Evolutionary conservation across 2,797 vertebrate species (phyloP).

Genomic region (Rhinatrema bivittatum): DNA sequence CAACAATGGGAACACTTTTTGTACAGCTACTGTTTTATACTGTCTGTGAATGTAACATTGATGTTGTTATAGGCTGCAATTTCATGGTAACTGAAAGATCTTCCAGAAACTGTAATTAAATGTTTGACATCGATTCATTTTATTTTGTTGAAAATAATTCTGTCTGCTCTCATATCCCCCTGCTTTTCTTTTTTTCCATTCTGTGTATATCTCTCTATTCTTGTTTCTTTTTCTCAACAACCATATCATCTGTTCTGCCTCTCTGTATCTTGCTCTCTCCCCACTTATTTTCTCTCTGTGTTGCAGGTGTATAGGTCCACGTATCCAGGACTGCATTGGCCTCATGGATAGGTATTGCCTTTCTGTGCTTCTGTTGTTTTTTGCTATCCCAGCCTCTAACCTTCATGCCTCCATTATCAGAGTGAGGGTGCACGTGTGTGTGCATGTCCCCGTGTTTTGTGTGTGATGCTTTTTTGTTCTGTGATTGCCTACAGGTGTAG

Average conservation of each 20-base stretch:
- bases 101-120: neutral
- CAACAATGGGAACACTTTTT: neutral
- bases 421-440: constrained; percentile 53
- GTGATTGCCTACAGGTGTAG: constrained; percentile 70
- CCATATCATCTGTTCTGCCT: neutral
- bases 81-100: neutral
- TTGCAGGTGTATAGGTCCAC: constrained; percentile 84
- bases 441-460: constrained; percentile 57
- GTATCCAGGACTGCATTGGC: constrained; percentile 90
- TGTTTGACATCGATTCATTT: neutral
- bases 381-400: neutral
- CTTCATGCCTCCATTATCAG: constrained; percentile 40
- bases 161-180: constrained; percentile 20
- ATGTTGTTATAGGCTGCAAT: constrained; percentile 9
- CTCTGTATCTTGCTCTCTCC: constrained; percentile 6
- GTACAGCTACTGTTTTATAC: constrained; percentile 1
- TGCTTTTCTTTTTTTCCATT: constrained; percentile 17
- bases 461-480: constrained; percentile 62
- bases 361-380: constrained; percentile 6
- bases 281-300: constrained; percentile 22
- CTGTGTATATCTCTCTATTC: neutral
- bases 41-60: constrained; percentile 3
- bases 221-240: constrained; percentile 22
- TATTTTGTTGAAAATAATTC: neutral
- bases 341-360: constrained; percentile 91